phyloP scores from a whole-genome alignment of 1,140 invertebrate genomes.

The Lerema accius region DNA sequence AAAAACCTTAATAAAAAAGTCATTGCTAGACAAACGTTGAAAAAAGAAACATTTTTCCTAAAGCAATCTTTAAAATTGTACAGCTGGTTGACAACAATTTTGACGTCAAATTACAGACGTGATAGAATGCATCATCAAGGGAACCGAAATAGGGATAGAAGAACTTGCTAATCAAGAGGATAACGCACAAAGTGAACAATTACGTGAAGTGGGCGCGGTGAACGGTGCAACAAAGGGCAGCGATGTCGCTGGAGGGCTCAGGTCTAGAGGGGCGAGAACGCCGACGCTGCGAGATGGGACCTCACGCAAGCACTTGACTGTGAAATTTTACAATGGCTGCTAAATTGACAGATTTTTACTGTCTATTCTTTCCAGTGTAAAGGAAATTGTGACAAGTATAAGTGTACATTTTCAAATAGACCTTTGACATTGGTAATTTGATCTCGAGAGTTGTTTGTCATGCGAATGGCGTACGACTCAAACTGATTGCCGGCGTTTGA shows the following conservation, averaged over 20 bases:
- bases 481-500: too few species aligned
- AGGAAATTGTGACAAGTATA: too few species aligned
- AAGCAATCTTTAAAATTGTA: too few species aligned
- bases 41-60: too few species aligned
- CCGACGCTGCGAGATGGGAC: slow-evolving; percentile 2
- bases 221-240: slow-evolving; percentile 14
- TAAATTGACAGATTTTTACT: slow-evolving; percentile 28
- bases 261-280: slow-evolving; percentile 9
- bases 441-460: too few species aligned
- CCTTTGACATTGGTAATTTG: too few species aligned
- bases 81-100: too few species aligned
- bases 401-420: too few species aligned
- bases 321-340: slow-evolving; percentile 23
- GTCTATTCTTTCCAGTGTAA: neutral
- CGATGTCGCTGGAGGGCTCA: neutral
- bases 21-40: too few species aligned
- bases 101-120: too few species aligned
- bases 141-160: neutral
- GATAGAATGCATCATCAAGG: neutral
- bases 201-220: slow-evolving; percentile 8
- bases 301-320: slow-evolving; percentile 9
- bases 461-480: too few species aligned
- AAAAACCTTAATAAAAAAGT: too few species aligned
- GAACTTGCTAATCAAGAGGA: slow-evolving; percentile 3
- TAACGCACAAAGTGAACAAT: slow-evolving; percentile 26